phyloP scores from a whole-genome alignment of 1,140 invertebrate species.

The Panonychus citri region DNA sequence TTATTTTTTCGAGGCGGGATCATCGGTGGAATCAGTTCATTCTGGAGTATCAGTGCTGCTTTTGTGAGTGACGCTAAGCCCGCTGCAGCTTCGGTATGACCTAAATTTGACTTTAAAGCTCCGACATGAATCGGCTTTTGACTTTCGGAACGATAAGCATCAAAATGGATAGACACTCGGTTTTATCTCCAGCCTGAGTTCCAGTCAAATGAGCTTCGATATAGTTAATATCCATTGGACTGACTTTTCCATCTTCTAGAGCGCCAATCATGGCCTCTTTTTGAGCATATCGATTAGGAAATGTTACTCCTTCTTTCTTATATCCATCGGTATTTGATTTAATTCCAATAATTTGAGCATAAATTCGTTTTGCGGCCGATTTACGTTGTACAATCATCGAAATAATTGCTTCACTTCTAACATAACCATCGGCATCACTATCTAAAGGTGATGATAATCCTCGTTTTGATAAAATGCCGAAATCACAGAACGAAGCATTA shows the following conservation, averaged over 20 bases:
- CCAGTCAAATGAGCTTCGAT: slow-evolving; percentile 91
- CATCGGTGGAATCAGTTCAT: slow-evolving; percentile 27
- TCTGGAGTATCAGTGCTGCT: slow-evolving; percentile 27
- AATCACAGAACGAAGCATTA: not conserved
- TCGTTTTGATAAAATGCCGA: not conserved
- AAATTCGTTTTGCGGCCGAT: slow-evolving; percentile 24
- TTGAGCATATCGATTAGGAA: slow-evolving; percentile 62
- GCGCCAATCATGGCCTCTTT: slow-evolving; percentile 55
- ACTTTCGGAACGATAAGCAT: slow-evolving; percentile 15
- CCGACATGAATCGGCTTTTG: slow-evolving; percentile 33
- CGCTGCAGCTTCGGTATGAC: slow-evolving; percentile 79
- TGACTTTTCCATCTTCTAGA: slow-evolving; percentile 53
- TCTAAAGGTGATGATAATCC: slow-evolving; percentile 6
- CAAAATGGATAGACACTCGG: slow-evolving; percentile 58
- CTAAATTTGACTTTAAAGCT: slow-evolving; percentile 93
- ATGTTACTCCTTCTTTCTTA: slow-evolving; percentile 59
- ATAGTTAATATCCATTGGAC: slow-evolving; percentile 54
- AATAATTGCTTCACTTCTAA: slow-evolving; percentile 24
- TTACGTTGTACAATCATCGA: slow-evolving; percentile 27
- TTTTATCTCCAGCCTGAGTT: slow-evolving; percentile 28
- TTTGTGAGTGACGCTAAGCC: slow-evolving; percentile 34
- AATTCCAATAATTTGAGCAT: slow-evolving; percentile 37
- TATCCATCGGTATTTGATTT: slow-evolving; percentile 67
- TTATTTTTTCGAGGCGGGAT: slow-evolving; percentile 30
- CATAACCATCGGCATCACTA: slow-evolving; percentile 2